These are phyloP conservation scores for Rhabdomys pumilio DNA, from an alignment of 2,797 vertebrate genomes.

Conservation along the genomic window DNA sequence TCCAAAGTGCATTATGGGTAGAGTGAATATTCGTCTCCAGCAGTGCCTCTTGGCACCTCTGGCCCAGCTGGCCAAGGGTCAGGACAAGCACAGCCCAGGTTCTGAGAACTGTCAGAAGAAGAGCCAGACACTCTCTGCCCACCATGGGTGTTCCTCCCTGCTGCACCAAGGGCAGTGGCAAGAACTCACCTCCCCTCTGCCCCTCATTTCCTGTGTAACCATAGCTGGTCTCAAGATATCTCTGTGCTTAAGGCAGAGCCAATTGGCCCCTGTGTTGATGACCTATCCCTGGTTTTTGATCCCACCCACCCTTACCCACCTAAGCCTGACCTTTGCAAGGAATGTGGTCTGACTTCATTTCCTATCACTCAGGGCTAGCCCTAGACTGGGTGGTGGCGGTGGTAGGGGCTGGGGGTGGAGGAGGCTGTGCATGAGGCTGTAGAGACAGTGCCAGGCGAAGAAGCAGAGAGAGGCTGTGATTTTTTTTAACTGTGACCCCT, in stretches of 20 bases:
- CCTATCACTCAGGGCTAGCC: not conserved
- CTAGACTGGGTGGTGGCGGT: not conserved
- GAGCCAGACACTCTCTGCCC: not conserved
- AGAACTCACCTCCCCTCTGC: not conserved
- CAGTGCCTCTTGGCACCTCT: not conserved
- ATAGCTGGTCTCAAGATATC: not conserved
- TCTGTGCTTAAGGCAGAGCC: not conserved
- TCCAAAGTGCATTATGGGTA: not conserved
- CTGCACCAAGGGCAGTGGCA: not conserved
- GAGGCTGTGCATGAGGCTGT: not conserved
- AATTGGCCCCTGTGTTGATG: not conserved
- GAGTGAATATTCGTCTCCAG: not conserved
- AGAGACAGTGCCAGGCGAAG: not conserved
- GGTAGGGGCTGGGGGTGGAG: no score
- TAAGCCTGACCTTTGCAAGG: not conserved
- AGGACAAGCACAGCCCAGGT: not conserved
- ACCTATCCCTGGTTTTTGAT: not conserved
- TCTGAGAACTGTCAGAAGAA: not conserved
- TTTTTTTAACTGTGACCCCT: not conserved
- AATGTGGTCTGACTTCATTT: conserved; percentile 29
- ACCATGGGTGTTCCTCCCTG: no score
- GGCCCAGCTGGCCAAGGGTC: not conserved
- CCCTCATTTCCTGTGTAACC: not conserved
- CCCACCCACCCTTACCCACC: not conserved
- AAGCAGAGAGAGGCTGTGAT: not conserved